Base-by-base conservation (phyloP, 2,888 invertebrate genomes). In the Chloromyia formosa region DNA sequence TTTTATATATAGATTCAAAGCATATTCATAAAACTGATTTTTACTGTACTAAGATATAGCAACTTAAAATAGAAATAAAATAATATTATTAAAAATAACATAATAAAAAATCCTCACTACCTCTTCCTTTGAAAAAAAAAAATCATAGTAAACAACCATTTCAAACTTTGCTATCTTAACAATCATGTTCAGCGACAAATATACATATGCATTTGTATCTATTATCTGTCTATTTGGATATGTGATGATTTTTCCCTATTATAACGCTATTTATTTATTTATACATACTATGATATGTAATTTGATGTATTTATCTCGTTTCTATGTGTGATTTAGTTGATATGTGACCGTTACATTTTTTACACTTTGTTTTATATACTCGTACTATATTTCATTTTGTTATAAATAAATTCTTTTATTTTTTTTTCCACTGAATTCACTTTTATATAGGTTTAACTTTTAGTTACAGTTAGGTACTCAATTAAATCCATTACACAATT, bases 281-380 rank as follows among this genome's bases (percentile, higher is more conserved):
- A 74, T 77, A 16, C 35, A 7, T 71, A 78, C 77, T 78, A 77
- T 76, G 78, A 78, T 79, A 79, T 77, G 75, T 77, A 77, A 35
- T 83, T 82, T 83, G 83, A 83, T 83, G 81, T 80, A 80, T 80
- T 80, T 77, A 77, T 78, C 80, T 78, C 69, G 66, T 60, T n/a
- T 66, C 74, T 10, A 5, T 49, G 27, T 22, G 35, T 22, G 23
- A 53, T 18, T 60, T 74, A 64, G 56, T 74, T 78, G 78, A 78
- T 78, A 78, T 78, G 78, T 78, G 45, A 77, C 76, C 75, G 78
- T 78, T 78, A 74, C 76, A 69, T 58, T 74, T 56, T 74, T 74
- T 60, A 49, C 60, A 56, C 14, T n/a, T n/a, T 35, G 27, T 7
- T 58, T n/a, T 60, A 72, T 16, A 27, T 64, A 61, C 27, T 2